phyloP scores from a whole-genome alignment of 1,140 invertebrate genomes.

The Polypedilum vanderplanki region DNA sequence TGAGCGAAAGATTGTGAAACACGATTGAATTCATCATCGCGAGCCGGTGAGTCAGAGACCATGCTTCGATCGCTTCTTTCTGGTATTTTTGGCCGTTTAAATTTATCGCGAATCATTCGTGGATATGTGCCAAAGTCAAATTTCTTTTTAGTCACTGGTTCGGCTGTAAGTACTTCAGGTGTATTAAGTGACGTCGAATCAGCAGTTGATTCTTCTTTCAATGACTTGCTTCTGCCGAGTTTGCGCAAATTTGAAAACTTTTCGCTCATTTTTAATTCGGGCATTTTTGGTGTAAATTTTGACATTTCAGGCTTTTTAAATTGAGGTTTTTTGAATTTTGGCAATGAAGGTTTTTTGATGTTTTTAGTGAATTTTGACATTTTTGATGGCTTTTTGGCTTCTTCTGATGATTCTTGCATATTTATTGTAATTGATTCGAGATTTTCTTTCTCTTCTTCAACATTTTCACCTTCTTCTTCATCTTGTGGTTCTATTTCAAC shows the following conservation, averaged over 20 bases:
- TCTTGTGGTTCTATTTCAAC: conserved; percentile 30
- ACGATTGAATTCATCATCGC: conserved; percentile 47
- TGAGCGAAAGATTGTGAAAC: conserved; percentile 44
- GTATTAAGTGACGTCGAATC: background rate
- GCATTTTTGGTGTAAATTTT: conserved; percentile 53
- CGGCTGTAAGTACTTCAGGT: conserved; percentile 31
- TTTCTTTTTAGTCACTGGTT: conserved; percentile 46
- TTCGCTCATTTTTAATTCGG: conserved; percentile 56
- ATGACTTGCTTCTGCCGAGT: conserved; percentile 40
- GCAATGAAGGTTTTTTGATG: conserved; percentile 38
- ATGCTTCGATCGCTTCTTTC: conserved; percentile 41
- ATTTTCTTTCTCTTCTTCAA: conserved; percentile 29
- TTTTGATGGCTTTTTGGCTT: conserved; percentile 50
- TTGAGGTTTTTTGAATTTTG: conserved; percentile 40
- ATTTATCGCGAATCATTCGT: conserved; percentile 61
- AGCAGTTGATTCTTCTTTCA: conserved; percentile 34
- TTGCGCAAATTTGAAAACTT: conserved; percentile 41
- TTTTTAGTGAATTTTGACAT: conserved; percentile 45
- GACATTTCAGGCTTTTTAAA: conserved; percentile 44
- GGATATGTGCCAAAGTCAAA: conserved; percentile 68
- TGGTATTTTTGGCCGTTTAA: conserved; percentile 41
- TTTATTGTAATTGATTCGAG: conserved; percentile 30
- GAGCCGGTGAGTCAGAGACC: conserved; percentile 42
- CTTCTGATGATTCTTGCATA: background rate
- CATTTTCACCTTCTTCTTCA: conserved; percentile 11